Evolutionary conservation across 2,888 invertebrate species (phyloP).

Genomic region (Timema cristinae): DNA sequence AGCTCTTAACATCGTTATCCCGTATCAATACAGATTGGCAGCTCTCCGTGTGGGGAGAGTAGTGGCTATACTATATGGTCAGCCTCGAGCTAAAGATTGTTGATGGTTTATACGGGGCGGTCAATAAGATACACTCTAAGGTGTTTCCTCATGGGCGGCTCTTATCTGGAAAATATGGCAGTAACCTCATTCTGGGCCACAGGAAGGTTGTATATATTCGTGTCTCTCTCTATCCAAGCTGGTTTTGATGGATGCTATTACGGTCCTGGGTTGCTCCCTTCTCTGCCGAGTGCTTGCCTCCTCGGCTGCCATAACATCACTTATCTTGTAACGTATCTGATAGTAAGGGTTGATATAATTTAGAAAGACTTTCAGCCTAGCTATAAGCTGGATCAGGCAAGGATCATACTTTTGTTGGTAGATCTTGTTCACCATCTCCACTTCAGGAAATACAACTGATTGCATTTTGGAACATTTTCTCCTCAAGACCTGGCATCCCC

Average conservation of each 20-base stretch:
- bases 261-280: background rate
- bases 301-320: background rate
- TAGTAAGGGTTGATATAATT: background rate
- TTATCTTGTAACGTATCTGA: background rate
- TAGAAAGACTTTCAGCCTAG: background rate
- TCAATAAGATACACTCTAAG: too few species aligned
- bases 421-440: background rate
- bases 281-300: background rate
- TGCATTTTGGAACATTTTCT: background rate
- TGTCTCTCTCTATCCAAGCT: background rate
- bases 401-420: background rate
- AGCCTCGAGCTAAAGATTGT: too few species aligned
- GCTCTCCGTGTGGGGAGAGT: too few species aligned
- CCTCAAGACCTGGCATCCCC: background rate
- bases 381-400: background rate
- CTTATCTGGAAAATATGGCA: background rate
- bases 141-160: background rate
- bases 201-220: background rate
- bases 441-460: constrained; percentile 1
- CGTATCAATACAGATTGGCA: too few species aligned
- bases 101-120: too few species aligned
- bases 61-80: too few species aligned
- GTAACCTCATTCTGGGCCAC: background rate
- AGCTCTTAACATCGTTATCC: too few species aligned
- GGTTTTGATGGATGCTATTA: background rate